A percentile compares a stretch with the other conserved stretches of the same genome.
Evolutionary conservation across 2,797 vertebrate genomes (phyloP).

Genomic region (Gambelia wislizenii): DNA sequence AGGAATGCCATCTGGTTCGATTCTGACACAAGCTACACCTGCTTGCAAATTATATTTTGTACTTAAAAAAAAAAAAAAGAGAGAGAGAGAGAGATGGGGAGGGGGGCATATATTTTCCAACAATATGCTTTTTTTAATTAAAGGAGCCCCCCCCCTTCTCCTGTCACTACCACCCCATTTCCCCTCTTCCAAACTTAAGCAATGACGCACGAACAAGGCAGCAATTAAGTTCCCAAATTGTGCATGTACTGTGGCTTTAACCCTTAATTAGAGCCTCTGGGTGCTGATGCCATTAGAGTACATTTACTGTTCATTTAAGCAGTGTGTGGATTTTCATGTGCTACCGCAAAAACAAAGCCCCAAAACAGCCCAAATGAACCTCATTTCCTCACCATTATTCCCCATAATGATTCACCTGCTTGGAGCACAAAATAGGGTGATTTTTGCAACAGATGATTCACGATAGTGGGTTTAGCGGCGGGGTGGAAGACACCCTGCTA

Average conservation of each 20-base stretch:
- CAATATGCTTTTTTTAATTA: slow-evolving; percentile 13
- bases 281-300: slow-evolving; percentile 27
- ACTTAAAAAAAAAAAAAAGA: too few relatives aligned
- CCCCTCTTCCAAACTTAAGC: neutral
- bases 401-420: slow-evolving; percentile 38
- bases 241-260: slow-evolving; percentile 42
- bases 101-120: slow-evolving; percentile 17
- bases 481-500: neutral
- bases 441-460: slow-evolving; percentile 39
- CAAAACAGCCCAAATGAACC: neutral
- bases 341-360: slow-evolving; percentile 11
- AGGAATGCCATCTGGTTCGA: slow-evolving; percentile 33
- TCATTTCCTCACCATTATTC: slow-evolving; percentile 42
- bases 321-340: neutral
- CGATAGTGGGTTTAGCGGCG: neutral
- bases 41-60: slow-evolving; percentile 24
- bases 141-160: neutral
- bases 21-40: neutral
- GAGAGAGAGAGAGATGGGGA: neutral
- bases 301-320: slow-evolving; percentile 52
- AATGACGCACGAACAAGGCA: slow-evolving; percentile 39
- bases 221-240: slow-evolving; percentile 54
- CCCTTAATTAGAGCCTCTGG: slow-evolving; percentile 50
- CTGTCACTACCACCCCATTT: neutral
- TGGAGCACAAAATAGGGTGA: slow-evolving; percentile 53